Conservation (phyloP, 2,888 invertebrate genomes). For the Lasiommata megera region DNA sequence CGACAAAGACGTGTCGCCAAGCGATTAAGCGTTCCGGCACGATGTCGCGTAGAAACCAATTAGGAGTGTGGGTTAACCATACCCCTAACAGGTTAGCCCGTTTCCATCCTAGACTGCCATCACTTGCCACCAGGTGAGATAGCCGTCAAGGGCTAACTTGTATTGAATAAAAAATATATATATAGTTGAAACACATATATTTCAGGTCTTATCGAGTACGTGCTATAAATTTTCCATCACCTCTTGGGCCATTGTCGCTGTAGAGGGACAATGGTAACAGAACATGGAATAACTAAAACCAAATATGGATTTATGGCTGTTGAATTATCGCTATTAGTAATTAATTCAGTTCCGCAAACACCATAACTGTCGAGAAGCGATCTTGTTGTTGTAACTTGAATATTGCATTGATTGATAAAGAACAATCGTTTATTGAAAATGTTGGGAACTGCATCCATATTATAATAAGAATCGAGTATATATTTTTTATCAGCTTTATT, state of each 20-base stretch:
- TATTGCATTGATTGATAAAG: constrained; percentile 3
- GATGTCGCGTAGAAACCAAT: no score
- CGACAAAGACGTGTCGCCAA: no score
- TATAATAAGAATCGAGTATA: neutral
- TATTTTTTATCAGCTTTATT: neutral
- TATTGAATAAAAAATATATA: no score
- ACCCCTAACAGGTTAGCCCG: no score
- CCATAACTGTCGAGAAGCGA: constrained; percentile 25
- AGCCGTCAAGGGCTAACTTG: no score
- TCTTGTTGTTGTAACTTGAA: constrained; percentile 23
- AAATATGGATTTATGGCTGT: constrained; percentile 30
- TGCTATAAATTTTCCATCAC: neutral
- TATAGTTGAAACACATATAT: no score
- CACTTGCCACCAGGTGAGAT: no score
- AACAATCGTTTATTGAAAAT: neutral
- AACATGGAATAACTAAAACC: constrained; percentile 27
- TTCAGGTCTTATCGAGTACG: neutral
- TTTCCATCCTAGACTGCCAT: no score
- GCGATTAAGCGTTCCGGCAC: no score
- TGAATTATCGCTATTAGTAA: constrained; percentile 29
- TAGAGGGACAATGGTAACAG: constrained; percentile 27
- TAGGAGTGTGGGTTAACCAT: no score
- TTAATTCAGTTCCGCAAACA: constrained; percentile 31
- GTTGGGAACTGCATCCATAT: neutral
- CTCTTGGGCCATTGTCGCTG: neutral